These are phyloP conservation scores for Ramphastos sulfuratus DNA, from an alignment of 2,113 vertebrate genomes.

Conservation along the genomic window DNA sequence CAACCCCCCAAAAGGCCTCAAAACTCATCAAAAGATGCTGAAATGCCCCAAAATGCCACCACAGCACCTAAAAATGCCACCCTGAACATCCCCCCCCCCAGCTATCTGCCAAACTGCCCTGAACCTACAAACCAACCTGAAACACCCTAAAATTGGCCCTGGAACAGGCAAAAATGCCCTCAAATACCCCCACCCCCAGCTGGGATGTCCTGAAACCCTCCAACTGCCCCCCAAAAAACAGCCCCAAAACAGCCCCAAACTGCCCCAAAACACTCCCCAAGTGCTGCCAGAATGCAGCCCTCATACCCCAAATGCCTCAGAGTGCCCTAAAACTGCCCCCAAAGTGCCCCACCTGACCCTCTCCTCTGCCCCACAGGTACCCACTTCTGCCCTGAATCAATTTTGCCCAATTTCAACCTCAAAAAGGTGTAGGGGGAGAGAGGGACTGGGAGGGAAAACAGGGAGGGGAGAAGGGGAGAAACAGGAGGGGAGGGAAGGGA, in stretches of 20 bases:
- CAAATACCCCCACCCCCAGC: not conserved
- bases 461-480: too few species aligned
- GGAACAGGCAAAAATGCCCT: not conserved
- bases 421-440: not conserved
- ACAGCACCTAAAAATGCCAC: not conserved
- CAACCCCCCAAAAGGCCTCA: not conserved
- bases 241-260: too few species aligned
- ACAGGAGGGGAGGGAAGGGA: too few species aligned
- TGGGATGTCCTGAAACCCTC: not conserved
- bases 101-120: not conserved
- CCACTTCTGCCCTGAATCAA: not conserved
- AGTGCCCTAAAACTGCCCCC: not conserved
- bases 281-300: not conserved
- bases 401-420: not conserved
- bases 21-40: not conserved
- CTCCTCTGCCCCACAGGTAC: too few species aligned
- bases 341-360: not conserved
- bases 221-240: too few species aligned
- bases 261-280: not conserved
- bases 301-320: not conserved
- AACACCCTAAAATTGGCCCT: not conserved
- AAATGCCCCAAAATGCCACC: not conserved
- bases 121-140: not conserved
- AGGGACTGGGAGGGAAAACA: not conserved
- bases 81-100: not conserved